Evolutionary conservation across 2,888 invertebrate species (phyloP).

Genomic region (Julus scanicus): DNA sequence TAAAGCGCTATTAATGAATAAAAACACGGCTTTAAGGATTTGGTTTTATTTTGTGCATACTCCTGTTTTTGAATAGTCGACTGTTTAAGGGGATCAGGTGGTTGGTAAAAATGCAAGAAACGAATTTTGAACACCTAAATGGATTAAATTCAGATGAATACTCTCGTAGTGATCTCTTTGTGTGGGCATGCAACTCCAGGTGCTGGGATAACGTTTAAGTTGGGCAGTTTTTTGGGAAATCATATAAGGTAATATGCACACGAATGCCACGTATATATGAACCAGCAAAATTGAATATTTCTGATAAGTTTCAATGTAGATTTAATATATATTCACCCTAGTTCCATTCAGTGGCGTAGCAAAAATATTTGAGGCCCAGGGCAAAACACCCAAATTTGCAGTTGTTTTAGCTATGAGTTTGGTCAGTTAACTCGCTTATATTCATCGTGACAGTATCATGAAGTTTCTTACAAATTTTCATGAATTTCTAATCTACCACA

Average conservation of each 20-base stretch:
- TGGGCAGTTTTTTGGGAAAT: not conserved
- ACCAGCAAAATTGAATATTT: not conserved
- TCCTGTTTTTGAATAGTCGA: not conserved
- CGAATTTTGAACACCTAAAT: not conserved
- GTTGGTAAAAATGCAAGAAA: not conserved
- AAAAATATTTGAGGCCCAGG: too few species aligned
- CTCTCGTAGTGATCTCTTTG: not conserved
- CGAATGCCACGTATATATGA: not conserved
- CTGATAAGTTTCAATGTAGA: not conserved
- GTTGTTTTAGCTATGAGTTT: too few species aligned
- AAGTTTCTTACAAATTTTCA: too few species aligned
- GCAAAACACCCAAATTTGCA: too few species aligned
- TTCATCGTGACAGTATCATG: too few species aligned
- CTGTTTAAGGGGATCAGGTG: slow-evolving; percentile 20
- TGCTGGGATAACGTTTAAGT: not conserved
- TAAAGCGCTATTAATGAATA: slow-evolving; percentile 34
- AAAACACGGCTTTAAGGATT: not conserved
- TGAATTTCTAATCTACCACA: too few species aligned
- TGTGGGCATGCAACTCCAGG: not conserved
- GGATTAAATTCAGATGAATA: slow-evolving; percentile 21
- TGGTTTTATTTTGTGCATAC: not conserved
- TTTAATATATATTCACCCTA: too few species aligned
- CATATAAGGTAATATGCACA: too few species aligned
- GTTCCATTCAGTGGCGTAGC: too few species aligned
- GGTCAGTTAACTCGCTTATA: too few species aligned